Evolutionary conservation across 2,888 invertebrate species (phyloP).

Genomic region (Hemaris fuciformis): DNA sequence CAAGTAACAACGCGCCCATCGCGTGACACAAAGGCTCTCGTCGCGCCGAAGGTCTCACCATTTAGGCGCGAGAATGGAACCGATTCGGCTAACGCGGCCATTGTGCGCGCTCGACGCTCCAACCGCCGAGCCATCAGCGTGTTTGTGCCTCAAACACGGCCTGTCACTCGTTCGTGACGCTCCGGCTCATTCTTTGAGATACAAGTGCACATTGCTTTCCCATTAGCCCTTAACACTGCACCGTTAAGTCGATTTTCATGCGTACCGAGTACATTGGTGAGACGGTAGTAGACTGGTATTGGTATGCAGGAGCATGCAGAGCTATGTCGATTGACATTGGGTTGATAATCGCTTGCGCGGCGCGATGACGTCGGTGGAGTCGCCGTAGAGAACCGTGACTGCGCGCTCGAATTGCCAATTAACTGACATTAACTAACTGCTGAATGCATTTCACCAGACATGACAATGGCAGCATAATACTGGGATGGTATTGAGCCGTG

Average conservation of each 20-base stretch:
- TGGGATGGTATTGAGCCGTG: conserved; percentile 8
- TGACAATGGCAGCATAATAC: conserved; percentile 30
- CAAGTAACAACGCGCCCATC: background rate
- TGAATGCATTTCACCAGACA: conserved; percentile 38
- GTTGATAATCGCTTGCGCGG: conserved; percentile 11
- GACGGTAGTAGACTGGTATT: conserved; percentile 8
- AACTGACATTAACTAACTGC: conserved; percentile 44
- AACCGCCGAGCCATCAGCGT: background rate
- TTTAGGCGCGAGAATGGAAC: conserved; percentile 4
- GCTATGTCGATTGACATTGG: conserved; percentile 5
- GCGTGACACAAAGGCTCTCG: background rate
- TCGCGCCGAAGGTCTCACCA: background rate
- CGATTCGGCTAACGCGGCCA: background rate
- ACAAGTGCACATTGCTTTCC: background rate
- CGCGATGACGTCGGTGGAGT: background rate
- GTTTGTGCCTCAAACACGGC: background rate
- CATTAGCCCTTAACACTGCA: background rate
- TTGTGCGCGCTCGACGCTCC: background rate
- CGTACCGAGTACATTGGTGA: too few relatives aligned
- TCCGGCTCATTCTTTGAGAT: conserved; percentile 6
- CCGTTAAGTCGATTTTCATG: background rate
- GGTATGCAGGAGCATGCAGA: background rate
- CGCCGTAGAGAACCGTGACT: conserved; percentile 40
- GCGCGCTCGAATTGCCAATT: conserved; percentile 50
- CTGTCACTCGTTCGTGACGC: conserved; percentile 4